A percentile compares a stretch with the other conserved stretches of the same genome.
phyloP scores from a whole-genome alignment of 2,797 vertebrate species.

The Helostoma temminkii region DNA sequence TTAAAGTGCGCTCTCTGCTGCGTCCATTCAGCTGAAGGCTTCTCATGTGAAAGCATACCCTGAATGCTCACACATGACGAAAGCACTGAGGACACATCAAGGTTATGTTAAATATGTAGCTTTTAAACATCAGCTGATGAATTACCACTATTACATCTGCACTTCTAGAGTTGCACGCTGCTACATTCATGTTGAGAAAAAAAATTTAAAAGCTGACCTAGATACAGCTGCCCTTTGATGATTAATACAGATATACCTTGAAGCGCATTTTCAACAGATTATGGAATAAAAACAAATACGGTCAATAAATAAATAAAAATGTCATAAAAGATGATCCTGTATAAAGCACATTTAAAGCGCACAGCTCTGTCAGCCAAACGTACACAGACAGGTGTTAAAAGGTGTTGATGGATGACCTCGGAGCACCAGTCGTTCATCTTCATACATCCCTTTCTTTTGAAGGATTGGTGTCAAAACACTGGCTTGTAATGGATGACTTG shows the following conservation, averaged over 20 bases:
- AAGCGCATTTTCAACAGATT: background rate
- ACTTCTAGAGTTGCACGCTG: constrained; percentile 33
- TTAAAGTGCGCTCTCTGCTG: constrained; percentile 51
- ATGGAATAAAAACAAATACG: constrained; percentile 6
- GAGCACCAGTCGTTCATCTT: constrained; percentile 73
- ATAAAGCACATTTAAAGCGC: constrained; percentile 36
- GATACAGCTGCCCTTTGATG: constrained; percentile 64
- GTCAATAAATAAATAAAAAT: constrained; percentile 4
- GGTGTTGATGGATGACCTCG: constrained; percentile 80
- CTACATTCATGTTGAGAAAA: constrained; percentile 22
- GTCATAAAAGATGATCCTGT: constrained; percentile 12
- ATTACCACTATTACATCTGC: constrained; percentile 49
- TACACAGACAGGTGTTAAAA: constrained; percentile 77
- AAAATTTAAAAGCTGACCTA: constrained; percentile 31
- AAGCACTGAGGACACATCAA: constrained; percentile 43
- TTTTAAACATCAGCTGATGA: constrained; percentile 65
- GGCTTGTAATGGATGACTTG: constrained; percentile 75
- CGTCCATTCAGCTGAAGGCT: constrained; percentile 46
- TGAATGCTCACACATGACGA: constrained; percentile 40
- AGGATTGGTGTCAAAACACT: constrained; percentile 78
- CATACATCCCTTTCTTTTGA: constrained; percentile 77
- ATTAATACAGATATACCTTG: constrained; percentile 31
- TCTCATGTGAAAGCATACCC: constrained; percentile 55
- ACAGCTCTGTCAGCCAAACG: constrained; percentile 45
- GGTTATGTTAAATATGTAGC: constrained; percentile 68